phyloP scores from a whole-genome alignment of 1,140 invertebrate genomes.

The Dendroctonus valens region DNA sequence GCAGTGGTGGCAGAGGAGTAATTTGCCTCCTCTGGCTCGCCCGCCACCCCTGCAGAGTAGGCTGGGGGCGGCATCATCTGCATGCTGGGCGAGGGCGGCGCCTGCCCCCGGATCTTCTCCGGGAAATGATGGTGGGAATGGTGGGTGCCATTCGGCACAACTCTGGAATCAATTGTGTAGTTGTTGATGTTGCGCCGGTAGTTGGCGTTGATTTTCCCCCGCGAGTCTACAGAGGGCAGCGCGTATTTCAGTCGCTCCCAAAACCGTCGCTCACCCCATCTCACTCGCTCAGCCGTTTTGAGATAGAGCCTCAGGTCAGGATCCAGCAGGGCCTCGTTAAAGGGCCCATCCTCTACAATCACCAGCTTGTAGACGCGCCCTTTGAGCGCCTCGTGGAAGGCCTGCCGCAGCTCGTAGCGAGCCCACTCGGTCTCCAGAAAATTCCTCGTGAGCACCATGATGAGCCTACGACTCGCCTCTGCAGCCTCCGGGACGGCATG shows the following conservation, averaged over 20 bases:
- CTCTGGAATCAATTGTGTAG: slow-evolving; percentile 68
- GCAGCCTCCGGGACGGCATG: slow-evolving; percentile 81
- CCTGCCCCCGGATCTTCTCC: slow-evolving; percentile 50
- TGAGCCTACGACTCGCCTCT: slow-evolving; percentile 76
- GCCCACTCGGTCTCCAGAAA: slow-evolving; percentile 87
- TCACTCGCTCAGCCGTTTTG: slow-evolving; percentile 77
- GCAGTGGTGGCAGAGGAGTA: slow-evolving; percentile 64
- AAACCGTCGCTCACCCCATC: slow-evolving; percentile 87
- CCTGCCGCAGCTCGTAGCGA: slow-evolving; percentile 78
- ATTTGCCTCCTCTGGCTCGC: slow-evolving; percentile 60
- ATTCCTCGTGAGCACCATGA: slow-evolving; percentile 78
- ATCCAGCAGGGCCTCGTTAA: slow-evolving; percentile 78
- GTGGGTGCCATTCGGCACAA: slow-evolving; percentile 57
- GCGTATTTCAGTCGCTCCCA: slow-evolving; percentile 89
- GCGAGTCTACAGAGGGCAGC: slow-evolving; percentile 70
- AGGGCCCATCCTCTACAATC: slow-evolving; percentile 78
- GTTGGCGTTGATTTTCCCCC: slow-evolving; percentile 62
- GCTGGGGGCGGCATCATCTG: slow-evolving; percentile 56
- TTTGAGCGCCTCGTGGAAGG: slow-evolving; percentile 81
- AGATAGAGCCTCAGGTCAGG: slow-evolving; percentile 84
- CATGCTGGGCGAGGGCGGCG: slow-evolving; percentile 52
- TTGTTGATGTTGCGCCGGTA: slow-evolving; percentile 76
- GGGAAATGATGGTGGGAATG: slow-evolving; percentile 54
- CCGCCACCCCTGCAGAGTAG: slow-evolving; percentile 51
- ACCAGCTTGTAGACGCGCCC: slow-evolving; percentile 81